Evolutionary conservation across 1,140 invertebrate species (phyloP).

Genomic region (Dinoponera quadriceps): DNA sequence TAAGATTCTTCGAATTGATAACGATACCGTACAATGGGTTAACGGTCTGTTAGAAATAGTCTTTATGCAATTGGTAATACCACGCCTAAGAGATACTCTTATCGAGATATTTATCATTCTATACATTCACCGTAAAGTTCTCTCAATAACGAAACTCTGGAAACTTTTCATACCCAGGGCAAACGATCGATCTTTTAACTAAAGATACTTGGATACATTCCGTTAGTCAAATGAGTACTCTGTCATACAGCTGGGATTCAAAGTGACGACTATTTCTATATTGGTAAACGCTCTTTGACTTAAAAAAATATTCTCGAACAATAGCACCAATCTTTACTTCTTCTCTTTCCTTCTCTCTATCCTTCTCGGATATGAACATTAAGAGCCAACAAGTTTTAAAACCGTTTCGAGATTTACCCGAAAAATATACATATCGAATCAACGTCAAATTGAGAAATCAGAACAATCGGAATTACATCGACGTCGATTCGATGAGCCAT

Average conservation of each 20-base stretch:
- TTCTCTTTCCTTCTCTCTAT: not conserved
- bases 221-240: constrained; percentile 8
- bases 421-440: not conserved
- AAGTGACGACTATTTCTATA: not conserved
- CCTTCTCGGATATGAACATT: constrained; percentile 3
- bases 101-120: constrained; percentile 29
- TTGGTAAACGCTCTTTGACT: constrained; percentile 32
- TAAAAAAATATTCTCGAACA: constrained; percentile 50
- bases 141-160: constrained; percentile 45
- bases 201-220: not conserved
- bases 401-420: constrained; percentile 19
- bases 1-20: constrained; percentile 25
- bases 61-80: constrained; percentile 6
- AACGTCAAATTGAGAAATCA: too few relatives aligned
- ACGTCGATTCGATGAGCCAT: too few relatives aligned
- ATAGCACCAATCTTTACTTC: constrained; percentile 66
- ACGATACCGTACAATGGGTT: too few relatives aligned
- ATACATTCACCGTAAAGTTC: constrained; percentile 44
- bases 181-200: not conserved
- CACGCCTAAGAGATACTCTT: constrained; percentile 44
- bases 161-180: constrained; percentile 25
- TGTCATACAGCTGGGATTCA: constrained; percentile 10
- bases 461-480: too few relatives aligned
- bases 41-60: too few relatives aligned
- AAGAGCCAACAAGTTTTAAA: constrained; percentile 36